Evolutionary conservation across 2,888 invertebrate genomes (phyloP), one percentile per base, ranked within the genome.

Genomic region (Acholoe squamosa): DNA sequence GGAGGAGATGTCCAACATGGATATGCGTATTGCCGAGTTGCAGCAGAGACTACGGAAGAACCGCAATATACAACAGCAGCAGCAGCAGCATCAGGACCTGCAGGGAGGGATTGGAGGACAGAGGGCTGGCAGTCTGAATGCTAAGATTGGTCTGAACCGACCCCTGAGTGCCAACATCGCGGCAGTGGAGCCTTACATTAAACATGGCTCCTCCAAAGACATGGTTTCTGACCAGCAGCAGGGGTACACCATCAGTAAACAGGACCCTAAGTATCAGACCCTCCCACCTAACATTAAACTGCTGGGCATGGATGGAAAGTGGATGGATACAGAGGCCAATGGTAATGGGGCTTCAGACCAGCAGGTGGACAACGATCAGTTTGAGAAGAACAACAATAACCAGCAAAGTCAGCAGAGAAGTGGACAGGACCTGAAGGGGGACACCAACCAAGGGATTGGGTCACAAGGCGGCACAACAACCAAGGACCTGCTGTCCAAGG

Each of bases 31-130:
- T 94, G 98, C 98, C 76, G 99, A 99, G 95, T 97, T 99, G 89
- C 99, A 99, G 96, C 98, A 98, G 93, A 97, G 99, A 89, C 96
- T 99, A 93, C 98, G 98, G 94, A 97, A 98, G 93, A 98, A 98
- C 95, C 97, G 98, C 92, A 80, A 80, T 54, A n/a, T 80, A 10
- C 89, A 67, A 34, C 61, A 56, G 34, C 52, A 88, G 16, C 89
- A 89, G 31, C 89, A 89, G 93, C 84, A 92, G 92, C 34, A 80
- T 0, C 80, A 80, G 10, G 1, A 22, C 43, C 91, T 93, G 84
- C 92, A 92, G 89, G 90, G 0, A 3, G 86, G 54, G 90, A 92
- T 84, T 89, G 31, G 28, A 0, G 92, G 56, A 92, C 93, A 77
- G 92, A 92, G 34, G 91, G 86, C 54, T 90, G 92, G 92, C 84